These are phyloP conservation scores for Otis tarda DNA, from an alignment of 2,113 vertebrate genomes.

Conservation along the genomic window DNA sequence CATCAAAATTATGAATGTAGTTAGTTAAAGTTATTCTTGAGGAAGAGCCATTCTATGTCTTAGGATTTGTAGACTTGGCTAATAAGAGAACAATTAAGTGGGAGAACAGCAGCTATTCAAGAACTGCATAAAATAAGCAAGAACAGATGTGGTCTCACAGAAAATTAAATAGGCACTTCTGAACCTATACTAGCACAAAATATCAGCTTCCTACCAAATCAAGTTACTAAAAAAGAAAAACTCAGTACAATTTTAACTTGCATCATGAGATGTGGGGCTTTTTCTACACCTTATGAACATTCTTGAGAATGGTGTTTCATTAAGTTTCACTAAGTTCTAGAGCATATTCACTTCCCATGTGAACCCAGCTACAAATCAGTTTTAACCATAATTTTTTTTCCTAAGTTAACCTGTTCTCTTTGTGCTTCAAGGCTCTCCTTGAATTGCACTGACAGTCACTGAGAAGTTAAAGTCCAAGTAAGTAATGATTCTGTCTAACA, in stretches of 20 bases:
- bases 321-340: constrained; percentile 11
- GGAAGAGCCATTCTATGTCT: background rate
- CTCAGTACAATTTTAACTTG: background rate
- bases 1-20: constrained; percentile 20
- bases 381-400: background rate
- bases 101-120: constrained; percentile 31
- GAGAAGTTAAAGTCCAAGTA: background rate
- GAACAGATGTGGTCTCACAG: background rate
- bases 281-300: background rate
- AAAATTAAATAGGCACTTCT: background rate
- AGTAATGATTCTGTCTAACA: background rate
- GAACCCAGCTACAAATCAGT: background rate
- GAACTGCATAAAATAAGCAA: constrained; percentile 1
- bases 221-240: background rate
- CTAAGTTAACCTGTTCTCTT: background rate
- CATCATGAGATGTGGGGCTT: background rate
- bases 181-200: background rate
- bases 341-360: background rate
- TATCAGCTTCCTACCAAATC: background rate
- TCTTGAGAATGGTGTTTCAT: background rate
- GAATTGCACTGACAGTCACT: background rate
- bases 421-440: background rate
- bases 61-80: background rate
- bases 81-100: background rate
- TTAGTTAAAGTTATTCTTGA: constrained; percentile 48